Evolutionary conservation across 2,888 invertebrate species (phyloP).

Genomic region (Amphipoea oculea): DNA sequence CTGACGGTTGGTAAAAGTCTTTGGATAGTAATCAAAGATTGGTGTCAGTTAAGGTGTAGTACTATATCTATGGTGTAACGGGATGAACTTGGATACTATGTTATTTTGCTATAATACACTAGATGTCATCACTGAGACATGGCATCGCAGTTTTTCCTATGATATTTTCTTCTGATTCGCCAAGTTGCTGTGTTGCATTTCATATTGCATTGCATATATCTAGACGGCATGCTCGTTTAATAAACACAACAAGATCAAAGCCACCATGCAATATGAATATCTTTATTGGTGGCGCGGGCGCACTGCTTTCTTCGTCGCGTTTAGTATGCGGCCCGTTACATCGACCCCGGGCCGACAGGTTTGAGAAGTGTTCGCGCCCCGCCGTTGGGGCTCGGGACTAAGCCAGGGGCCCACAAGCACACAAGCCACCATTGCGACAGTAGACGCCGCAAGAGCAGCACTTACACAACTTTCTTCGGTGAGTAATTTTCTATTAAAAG

Average conservation of each 20-base stretch:
- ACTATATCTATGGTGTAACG: too few relatives aligned
- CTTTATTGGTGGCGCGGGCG: constrained; percentile 41
- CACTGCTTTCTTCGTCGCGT: constrained; percentile 73
- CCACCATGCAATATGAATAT: constrained; percentile 45
- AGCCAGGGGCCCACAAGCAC: constrained; percentile 49
- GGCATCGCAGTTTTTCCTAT: not conserved
- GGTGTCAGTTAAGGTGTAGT: too few relatives aligned
- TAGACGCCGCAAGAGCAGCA: constrained; percentile 76
- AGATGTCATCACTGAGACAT: not conserved
- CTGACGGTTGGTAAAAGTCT: too few relatives aligned
- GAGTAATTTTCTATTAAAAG: constrained; percentile 73
- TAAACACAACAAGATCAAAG: constrained; percentile 44
- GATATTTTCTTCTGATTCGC: not conserved
- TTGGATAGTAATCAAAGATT: too few relatives aligned
- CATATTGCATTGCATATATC: not conserved
- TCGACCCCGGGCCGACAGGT: constrained; percentile 84
- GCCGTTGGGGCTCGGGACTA: constrained; percentile 60
- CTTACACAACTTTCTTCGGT: constrained; percentile 79
- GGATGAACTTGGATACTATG: not conserved
- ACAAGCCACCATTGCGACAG: constrained; percentile 69
- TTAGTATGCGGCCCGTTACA: constrained; percentile 87
- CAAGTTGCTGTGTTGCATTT: not conserved
- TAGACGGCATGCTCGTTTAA: not conserved
- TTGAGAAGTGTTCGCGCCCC: constrained; percentile 74
- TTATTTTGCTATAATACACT: not conserved